Conservation (phyloP, 35 echinoderm and acorn worm genomes). For the Apostichopus californicus region DNA sequence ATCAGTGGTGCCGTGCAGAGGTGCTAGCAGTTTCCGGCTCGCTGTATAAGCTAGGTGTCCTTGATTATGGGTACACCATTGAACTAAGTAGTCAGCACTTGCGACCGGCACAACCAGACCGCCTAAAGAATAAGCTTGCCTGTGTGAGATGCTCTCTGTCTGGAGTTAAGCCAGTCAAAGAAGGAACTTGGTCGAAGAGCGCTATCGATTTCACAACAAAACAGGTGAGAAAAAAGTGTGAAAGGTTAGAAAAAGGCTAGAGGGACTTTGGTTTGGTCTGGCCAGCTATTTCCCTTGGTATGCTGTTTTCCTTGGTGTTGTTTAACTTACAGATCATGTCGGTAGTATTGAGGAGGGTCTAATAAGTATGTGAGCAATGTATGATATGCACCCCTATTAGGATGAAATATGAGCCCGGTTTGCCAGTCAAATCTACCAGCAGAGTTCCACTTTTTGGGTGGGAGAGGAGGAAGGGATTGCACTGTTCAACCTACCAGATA, state of each 20-base stretch:
- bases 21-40: neutral
- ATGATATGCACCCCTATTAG: too few relatives aligned
- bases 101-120: neutral
- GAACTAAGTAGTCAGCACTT: neutral
- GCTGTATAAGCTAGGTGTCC: neutral
- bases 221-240: neutral
- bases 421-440: too few relatives aligned
- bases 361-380: too few relatives aligned
- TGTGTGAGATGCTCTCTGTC: slow-evolving; percentile 30
- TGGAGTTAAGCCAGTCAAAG: neutral
- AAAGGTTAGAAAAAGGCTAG: neutral
- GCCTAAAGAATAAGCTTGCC: neutral
- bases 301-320: neutral
- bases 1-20: slow-evolving; percentile 52
- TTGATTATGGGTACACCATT: slow-evolving; percentile 30
- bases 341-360: too few relatives aligned
- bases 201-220: slow-evolving; percentile 13
- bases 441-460: too few relatives aligned
- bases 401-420: too few relatives aligned
- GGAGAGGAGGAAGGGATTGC: too few relatives aligned
- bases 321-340: neutral
- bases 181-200: neutral
- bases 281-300: neutral
- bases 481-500: too few relatives aligned
- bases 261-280: too few relatives aligned